These are phyloP conservation scores for Crotophaga sulcirostris DNA, from an alignment of 2,113 vertebrate genomes.

Conservation along the genomic window DNA sequence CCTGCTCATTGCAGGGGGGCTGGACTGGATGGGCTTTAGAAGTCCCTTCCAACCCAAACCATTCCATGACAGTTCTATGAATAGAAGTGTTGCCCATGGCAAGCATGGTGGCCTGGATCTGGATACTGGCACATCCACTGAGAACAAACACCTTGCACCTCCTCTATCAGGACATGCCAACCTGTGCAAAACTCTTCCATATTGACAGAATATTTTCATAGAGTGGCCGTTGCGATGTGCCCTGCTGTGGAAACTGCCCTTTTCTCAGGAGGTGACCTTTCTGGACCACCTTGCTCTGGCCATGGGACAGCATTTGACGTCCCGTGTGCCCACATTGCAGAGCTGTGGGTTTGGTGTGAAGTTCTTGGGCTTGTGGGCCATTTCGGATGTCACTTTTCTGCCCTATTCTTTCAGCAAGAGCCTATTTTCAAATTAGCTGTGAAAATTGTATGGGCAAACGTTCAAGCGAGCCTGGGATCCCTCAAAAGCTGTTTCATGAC, in stretches of 20 bases:
- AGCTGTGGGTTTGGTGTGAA: neutral
- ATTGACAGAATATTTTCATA: rapidly evolving
- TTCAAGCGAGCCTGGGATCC: neutral
- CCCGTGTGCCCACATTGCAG: rapidly evolving
- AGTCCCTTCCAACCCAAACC: neutral
- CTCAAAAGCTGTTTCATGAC: neutral
- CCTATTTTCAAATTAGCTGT: neutral
- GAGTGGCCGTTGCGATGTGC: neutral
- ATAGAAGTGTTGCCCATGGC: rapidly evolving
- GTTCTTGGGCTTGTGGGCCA: neutral
- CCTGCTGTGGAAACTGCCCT: neutral
- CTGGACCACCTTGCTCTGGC: neutral
- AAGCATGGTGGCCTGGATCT: neutral
- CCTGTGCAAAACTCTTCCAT: neutral
- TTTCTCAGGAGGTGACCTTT: neutral
- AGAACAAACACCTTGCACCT: neutral
- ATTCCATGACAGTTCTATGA: no score
- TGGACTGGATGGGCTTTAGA: no score
- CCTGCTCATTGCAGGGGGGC: no score
- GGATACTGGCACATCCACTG: rapidly evolving
- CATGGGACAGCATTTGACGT: neutral
- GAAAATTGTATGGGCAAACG: neutral
- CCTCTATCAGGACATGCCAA: neutral
- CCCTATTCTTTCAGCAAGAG: neutral
- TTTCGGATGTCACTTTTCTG: neutral